A percentile compares a stretch with the other conserved stretches of the same genome.
These are phyloP conservation scores for Piprites chloris DNA, from an alignment of 2,113 vertebrate species.

Conservation along the genomic window DNA sequence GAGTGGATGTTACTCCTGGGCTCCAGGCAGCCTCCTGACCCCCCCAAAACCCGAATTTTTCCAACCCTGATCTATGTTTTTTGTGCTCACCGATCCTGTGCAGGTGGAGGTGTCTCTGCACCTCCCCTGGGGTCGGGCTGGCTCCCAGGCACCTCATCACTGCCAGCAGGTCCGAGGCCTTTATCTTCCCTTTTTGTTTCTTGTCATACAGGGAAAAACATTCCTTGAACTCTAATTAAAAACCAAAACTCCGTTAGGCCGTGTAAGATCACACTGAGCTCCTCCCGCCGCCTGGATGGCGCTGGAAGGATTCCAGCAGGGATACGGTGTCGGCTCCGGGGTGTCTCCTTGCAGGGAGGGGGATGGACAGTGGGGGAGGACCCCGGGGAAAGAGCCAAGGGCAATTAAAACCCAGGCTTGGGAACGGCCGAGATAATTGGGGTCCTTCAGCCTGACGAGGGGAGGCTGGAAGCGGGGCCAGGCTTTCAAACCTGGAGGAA, in stretches of 20 bases:
- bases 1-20: accelerated
- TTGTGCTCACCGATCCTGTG: slow-evolving; percentile 83
- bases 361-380: not conserved
- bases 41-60: not conserved
- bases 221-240: slow-evolving; percentile 89
- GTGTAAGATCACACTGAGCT: not conserved
- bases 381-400: not conserved
- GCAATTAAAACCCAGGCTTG: not conserved
- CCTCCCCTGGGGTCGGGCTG: slow-evolving; percentile 85
- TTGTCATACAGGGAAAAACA: slow-evolving; percentile 97
- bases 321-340: not conserved
- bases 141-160: slow-evolving; percentile 91
- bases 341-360: not conserved
- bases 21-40: not conserved
- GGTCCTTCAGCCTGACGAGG: not conserved
- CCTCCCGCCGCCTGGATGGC: not conserved
- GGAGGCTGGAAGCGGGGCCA: not conserved
- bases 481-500: accelerated
- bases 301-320: not conserved
- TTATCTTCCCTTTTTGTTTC: slow-evolving; percentile 88
- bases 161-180: slow-evolving; percentile 82
- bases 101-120: slow-evolving; percentile 83
- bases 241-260: not conserved
- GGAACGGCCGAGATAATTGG: not conserved
- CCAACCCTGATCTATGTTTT: accelerated